Evolutionary conservation across 2,888 invertebrate genomes (phyloP).

Genomic region (Clivina fossor): DNA sequence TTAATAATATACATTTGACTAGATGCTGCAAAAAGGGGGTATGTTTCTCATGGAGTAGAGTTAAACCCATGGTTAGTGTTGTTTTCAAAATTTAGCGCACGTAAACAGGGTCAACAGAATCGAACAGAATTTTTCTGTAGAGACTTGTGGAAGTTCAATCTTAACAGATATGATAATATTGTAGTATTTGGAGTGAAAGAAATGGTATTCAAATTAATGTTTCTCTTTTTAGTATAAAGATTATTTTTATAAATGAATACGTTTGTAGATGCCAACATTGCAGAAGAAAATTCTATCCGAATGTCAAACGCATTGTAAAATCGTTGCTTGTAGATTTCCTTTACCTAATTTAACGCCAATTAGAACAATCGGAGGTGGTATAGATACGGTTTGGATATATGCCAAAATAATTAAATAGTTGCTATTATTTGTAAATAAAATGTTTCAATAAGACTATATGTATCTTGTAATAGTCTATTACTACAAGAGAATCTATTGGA

Average conservation of each 20-base stretch:
- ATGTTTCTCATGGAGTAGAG: conserved; percentile 83
- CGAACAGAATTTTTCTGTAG: conserved; percentile 65
- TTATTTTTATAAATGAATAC: conserved; percentile 19
- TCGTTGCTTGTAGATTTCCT: conserved; percentile 90
- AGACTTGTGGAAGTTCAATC: conserved; percentile 82
- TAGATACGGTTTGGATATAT: conserved; percentile 93
- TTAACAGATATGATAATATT: conserved; percentile 77
- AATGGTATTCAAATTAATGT: conserved; percentile 65
- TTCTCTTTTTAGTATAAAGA: too few species aligned
- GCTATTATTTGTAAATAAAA: too few species aligned
- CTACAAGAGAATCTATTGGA: too few species aligned
- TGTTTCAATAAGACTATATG: too few species aligned
- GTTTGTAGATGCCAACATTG: conserved; percentile 74
- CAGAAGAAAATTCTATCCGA: conserved; percentile 76
- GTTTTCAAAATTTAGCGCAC: conserved; percentile 71
- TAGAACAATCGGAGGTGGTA: conserved; percentile 71
- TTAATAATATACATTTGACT: conserved; percentile 47
- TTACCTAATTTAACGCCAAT: conserved; percentile 72
- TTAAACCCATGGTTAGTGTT: conserved; percentile 86
- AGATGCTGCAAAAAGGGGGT: conserved; percentile 75
- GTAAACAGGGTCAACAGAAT: conserved; percentile 57
- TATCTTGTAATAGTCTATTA: too few species aligned
- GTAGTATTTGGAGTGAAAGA: conserved; percentile 94
- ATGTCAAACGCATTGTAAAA: conserved; percentile 62
- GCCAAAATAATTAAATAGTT: too few species aligned